phyloP scores from a whole-genome alignment of 2,113 vertebrate genomes.

The Istiophorus platypterus region DNA sequence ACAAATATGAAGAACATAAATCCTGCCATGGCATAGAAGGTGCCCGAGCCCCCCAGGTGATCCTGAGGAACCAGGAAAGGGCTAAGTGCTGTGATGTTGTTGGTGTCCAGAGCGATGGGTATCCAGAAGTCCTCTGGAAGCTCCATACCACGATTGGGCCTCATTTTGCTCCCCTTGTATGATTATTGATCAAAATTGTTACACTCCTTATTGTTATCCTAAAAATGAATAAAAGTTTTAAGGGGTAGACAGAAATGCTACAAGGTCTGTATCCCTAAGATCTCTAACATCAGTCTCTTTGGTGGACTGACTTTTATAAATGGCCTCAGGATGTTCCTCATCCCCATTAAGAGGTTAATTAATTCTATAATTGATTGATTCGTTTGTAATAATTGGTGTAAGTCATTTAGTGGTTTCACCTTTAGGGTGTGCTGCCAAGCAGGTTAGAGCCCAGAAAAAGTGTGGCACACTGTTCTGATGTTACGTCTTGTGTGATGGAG shows the following conservation, averaged over 20 bases:
- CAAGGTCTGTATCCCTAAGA: neutral
- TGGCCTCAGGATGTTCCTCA: neutral
- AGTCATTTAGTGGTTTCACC: conserved; percentile 10
- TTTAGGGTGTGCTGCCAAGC: neutral
- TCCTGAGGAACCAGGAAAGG: conserved; percentile 85
- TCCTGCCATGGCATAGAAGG: conserved; percentile 76
- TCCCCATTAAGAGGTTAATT: conserved; percentile 1
- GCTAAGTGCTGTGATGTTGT: conserved; percentile 80
- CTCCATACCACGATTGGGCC: conserved; percentile 44
- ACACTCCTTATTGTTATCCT: neutral
- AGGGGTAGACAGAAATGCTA: neutral
- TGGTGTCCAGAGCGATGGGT: conserved; percentile 75
- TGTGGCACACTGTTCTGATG: neutral
- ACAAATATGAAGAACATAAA: conserved; percentile 79
- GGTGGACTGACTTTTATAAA: conserved; percentile 33
- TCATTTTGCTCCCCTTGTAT: conserved; percentile 58
- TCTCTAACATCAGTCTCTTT: neutral
- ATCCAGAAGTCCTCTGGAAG: conserved; percentile 85
- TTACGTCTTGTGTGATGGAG: neutral
- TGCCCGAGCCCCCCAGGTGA: conserved; percentile 73
- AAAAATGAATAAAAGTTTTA: neutral
- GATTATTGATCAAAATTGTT: neutral
- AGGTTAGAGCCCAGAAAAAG: neutral
- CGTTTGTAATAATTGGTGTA: conserved; percentile 17
- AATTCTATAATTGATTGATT: conserved; percentile 35